These are phyloP conservation scores for Zaprionus africanus DNA, from an alignment of 1,140 invertebrate species.

Conservation along the genomic window DNA sequence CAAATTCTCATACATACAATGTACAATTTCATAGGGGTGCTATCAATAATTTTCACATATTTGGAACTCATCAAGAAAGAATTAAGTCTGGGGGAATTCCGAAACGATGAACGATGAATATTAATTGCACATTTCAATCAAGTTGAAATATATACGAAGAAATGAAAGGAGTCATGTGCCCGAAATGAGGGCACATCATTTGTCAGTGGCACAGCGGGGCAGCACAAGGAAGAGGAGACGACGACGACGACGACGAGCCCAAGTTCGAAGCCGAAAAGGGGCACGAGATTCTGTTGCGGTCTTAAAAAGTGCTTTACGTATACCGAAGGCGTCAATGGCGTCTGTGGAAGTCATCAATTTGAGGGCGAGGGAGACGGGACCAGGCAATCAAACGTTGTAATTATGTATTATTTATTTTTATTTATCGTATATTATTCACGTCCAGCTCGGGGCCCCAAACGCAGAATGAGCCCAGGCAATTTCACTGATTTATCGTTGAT, in stretches of 20 bases:
- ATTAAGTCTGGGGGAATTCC: conserved; percentile 10
- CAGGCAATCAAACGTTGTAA: conserved; percentile 71
- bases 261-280: not conserved
- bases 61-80: conserved; percentile 20
- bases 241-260: not conserved
- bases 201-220: conserved; percentile 54
- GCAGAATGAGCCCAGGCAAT: conserved; percentile 32
- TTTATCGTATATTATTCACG: conserved; percentile 71
- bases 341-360: conserved; percentile 42
- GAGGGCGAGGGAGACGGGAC: conserved; percentile 1
- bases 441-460: not conserved
- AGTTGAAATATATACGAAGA: conserved; percentile 54
- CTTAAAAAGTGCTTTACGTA: conserved; percentile 5
- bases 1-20: not conserved
- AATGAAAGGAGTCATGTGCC: conserved; percentile 21
- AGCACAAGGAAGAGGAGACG: not conserved
- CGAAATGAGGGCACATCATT: conserved; percentile 62
- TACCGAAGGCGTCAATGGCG: conserved; percentile 59
- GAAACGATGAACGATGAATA: conserved; percentile 32
- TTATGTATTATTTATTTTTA: conserved; percentile 80
- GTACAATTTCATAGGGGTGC: not conserved
- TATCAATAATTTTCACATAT: conserved; percentile 4
- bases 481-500: conserved; percentile 77
- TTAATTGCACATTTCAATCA: conserved; percentile 74
- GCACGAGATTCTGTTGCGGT: conserved; percentile 27